Percentiles rank a stretch among this genome's conserved stretches.
These are phyloP conservation scores for Zaprionus obscuricornis DNA, from an alignment of 2,888 invertebrate genomes.

Conservation along the genomic window DNA sequence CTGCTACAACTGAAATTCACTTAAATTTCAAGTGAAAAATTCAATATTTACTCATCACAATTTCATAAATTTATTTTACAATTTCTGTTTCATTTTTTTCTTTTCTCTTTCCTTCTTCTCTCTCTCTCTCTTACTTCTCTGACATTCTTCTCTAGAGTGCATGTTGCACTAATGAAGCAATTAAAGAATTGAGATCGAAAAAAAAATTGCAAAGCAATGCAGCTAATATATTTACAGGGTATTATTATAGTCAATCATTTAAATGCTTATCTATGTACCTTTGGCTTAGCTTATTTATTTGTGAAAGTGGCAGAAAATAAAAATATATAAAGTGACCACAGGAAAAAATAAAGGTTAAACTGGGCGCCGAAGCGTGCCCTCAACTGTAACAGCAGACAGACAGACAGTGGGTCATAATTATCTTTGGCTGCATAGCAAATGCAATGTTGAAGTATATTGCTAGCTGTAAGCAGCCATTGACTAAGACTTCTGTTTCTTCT, in stretches of 20 bases:
- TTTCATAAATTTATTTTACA: neutral
- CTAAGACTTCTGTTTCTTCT: too few relatives aligned
- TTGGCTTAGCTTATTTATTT: constrained; percentile 39
- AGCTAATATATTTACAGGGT: too few relatives aligned
- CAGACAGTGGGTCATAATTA: constrained; percentile 4
- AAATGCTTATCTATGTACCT: neutral
- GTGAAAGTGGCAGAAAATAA: constrained; percentile 80
- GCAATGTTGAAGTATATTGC: too few relatives aligned
- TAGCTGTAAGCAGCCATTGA: too few relatives aligned
- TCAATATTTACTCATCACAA: constrained; percentile 64
- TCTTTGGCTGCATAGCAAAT: neutral
- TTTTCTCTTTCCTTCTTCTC: too few relatives aligned
- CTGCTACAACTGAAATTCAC: constrained; percentile 3
- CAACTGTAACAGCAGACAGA: neutral
- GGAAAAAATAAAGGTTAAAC: constrained; percentile 70
- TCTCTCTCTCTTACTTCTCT: too few relatives aligned
- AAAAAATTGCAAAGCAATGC: too few relatives aligned
- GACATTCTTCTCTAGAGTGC: too few relatives aligned
- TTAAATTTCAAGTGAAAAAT: constrained; percentile 35
- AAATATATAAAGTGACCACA: constrained; percentile 62
- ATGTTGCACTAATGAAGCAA: too few relatives aligned
- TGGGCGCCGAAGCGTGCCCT: constrained; percentile 66
- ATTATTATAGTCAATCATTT: neutral
- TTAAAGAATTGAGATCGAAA: too few relatives aligned
- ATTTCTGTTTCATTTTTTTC: neutral